A percentile compares a stretch with the other conserved stretches of the same genome.
Evolutionary conservation across 2,888 invertebrate genomes (phyloP).

Genomic region (Ophion slaviceki): DNA sequence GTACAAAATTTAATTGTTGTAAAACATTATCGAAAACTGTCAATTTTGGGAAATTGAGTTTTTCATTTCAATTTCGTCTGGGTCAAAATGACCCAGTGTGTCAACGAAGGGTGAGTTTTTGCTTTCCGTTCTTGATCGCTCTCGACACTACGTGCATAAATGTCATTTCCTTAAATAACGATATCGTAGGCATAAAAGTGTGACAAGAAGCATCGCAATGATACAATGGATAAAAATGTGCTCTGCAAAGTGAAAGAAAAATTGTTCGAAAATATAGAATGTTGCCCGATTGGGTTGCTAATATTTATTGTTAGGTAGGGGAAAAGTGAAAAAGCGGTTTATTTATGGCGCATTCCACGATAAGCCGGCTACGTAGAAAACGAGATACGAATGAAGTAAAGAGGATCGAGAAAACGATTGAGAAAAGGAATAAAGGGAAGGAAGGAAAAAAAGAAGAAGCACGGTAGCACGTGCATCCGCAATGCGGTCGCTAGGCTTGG

Average conservation of each 20-base stretch:
- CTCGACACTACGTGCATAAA: not conserved
- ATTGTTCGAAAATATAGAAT: not conserved
- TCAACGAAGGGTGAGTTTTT: too few relatives aligned
- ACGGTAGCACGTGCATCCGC: conserved; percentile 75
- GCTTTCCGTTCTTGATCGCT: not conserved
- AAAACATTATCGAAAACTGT: too few relatives aligned
- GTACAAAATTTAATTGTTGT: too few relatives aligned
- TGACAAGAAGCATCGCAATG: not conserved
- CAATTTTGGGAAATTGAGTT: too few relatives aligned
- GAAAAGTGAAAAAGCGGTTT: conserved; percentile 4
- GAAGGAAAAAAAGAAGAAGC: conserved; percentile 33
- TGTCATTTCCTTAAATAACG: not conserved
- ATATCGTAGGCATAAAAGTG: not conserved
- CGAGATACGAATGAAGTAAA: conserved; percentile 28
- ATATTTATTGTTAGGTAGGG: conserved; percentile 12
- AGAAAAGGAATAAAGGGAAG: conserved; percentile 27
- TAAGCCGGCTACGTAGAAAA: conserved; percentile 5
- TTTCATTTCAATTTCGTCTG: too few relatives aligned
- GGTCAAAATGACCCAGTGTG: too few relatives aligned
- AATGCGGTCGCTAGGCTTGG: conserved; percentile 75
- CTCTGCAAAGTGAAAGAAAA: not conserved
- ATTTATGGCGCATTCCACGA: conserved; percentile 7
- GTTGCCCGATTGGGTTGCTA: conserved; percentile 1
- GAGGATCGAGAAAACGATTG: conserved; percentile 42
- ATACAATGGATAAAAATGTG: not conserved